These are phyloP conservation scores for Nezara viridula DNA, from an alignment of 2,888 invertebrate species.

Conservation along the genomic window DNA sequence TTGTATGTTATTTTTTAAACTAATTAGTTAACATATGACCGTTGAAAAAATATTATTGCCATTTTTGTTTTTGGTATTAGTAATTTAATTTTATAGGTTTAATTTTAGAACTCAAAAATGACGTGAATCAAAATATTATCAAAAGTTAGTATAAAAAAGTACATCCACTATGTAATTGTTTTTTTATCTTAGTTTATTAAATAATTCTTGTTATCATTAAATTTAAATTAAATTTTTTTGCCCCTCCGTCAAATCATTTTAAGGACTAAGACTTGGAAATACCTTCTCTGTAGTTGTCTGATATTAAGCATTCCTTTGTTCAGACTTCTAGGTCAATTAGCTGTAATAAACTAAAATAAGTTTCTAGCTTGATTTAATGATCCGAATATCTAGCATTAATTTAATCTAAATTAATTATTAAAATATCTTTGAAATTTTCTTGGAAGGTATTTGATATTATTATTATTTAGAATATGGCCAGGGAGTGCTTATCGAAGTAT, in stretches of 20 bases:
- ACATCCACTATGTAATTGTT: background rate
- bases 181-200: background rate
- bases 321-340: background rate
- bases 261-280: background rate
- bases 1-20: too few relatives aligned
- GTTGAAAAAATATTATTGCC: too few relatives aligned
- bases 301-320: constrained; percentile 31
- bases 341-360: background rate
- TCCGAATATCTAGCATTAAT: background rate
- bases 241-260: background rate
- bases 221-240: background rate
- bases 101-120: too few relatives aligned
- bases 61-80: too few relatives aligned
- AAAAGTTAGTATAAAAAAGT: background rate
- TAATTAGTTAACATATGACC: too few relatives aligned
- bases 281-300: background rate
- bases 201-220: background rate
- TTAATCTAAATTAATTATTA: background rate
- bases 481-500: too few relatives aligned
- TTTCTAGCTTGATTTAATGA: background rate
- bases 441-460: background rate
- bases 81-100: too few relatives aligned
- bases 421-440: background rate
- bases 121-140: too few relatives aligned
- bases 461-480: background rate